Base-by-base conservation (phyloP, 2,797 vertebrate genomes). In the Numenius phaeopus region DNA sequence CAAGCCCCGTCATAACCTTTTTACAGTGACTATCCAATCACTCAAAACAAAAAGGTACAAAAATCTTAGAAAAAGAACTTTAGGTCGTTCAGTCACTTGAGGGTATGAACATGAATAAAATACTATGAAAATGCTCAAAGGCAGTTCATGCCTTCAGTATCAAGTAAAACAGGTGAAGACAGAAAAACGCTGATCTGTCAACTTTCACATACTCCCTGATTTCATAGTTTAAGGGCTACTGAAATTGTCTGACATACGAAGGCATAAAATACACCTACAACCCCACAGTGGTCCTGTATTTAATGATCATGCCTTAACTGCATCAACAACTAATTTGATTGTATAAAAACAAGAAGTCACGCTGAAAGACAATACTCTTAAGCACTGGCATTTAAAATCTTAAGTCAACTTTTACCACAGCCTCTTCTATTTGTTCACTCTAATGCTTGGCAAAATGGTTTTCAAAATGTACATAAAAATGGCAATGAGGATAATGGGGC, bases 221-320 rank as follows among this genome's bases (percentile, higher is more conserved):
- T 57, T 54, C 42, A 30, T 21, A 49, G 42, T 9, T 87, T 24
- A 80, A 44, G 10, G 54, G 47, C n/a, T 57, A 65, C 37, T 30
- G 22, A 57, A 88, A 61, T 26, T 14, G 32, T 39, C 40, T 49
- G 40, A 69, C 4, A 15, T 10, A 88, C 3, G 5, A 69, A 61
- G n/a, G 46, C 1, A 1, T 39, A 61, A 76, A 66, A 69, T 6
- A 80, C 7, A 64, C 11, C 7, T 49, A 54, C 7, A 62, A 12
- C 18, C 15, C 7, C 30, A 20, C 0, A 52, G 46, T 13, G 29
- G 29, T n/a, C 67, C 50, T 0, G 0, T 29, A 66, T 46, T 69
- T 83, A 90, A 32, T 8, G 2, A 69, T 23, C 9, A 22, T 0
- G 6, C 6, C 22, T 64, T 40, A 54, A 34, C 19, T 11, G 21